Conservation (phyloP, 2,888 invertebrate genomes). For the Meiosimyza decipiens region DNA sequence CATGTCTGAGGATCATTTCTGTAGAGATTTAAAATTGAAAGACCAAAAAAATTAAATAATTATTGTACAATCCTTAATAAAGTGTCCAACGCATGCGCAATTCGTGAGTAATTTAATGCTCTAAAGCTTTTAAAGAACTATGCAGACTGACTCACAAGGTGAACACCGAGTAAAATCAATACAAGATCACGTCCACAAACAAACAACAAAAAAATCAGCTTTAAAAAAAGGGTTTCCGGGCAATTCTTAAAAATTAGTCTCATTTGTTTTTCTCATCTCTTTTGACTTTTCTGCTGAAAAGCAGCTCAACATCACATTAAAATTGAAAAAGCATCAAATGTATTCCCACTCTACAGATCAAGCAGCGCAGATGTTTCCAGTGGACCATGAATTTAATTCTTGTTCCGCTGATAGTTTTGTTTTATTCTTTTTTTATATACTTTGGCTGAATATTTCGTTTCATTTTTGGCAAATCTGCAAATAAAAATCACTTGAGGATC, state of each 20-base stretch:
- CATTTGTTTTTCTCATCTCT: not conserved
- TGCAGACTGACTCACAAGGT: not conserved
- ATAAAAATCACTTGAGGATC: not conserved
- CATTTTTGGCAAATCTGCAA: constrained; percentile 6
- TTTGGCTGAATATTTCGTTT: not conserved
- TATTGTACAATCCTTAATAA: constrained; percentile 5
- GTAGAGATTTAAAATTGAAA: not conserved
- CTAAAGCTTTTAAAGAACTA: constrained; percentile 10
- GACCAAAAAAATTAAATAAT: not conserved
- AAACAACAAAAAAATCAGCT: too few species aligned
- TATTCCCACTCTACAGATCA: not conserved
- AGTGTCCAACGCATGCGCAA: constrained; percentile 9
- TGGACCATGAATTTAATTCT: constrained; percentile 22
- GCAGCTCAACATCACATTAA: not conserved
- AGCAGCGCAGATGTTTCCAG: constrained; percentile 21
- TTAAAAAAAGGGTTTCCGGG: constrained; percentile 14
- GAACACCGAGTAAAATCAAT: not conserved
- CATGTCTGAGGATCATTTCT: not conserved
- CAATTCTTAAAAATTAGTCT: constrained; percentile 6
- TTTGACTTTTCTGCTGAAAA: not conserved
- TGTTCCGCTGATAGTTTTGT: not conserved
- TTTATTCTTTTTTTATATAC: not conserved
- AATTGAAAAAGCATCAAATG: too few species aligned
- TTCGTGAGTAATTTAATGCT: not conserved
- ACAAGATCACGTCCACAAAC: not conserved